Evolutionary conservation across 2,113 vertebrate genomes (phyloP).

Genomic region (Mystacornis crossleyi): DNA sequence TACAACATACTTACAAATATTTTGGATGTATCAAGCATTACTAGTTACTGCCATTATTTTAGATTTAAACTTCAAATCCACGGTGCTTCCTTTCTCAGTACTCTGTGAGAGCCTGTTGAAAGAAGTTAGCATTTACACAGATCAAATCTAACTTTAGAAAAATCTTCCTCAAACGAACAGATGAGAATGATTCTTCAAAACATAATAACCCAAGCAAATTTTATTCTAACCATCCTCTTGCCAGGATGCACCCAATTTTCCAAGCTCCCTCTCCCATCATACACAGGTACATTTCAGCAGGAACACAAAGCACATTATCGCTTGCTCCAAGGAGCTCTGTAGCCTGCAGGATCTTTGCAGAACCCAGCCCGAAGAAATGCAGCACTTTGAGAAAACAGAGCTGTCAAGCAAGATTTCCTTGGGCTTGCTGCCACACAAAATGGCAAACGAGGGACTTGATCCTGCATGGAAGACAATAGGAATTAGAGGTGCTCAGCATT

Average conservation of each 20-base stretch:
- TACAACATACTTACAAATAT: not conserved
- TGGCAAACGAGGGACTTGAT: conserved; percentile 50
- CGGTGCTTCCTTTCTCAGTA: not conserved
- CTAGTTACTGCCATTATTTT: not conserved
- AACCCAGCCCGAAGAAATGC: conserved; percentile 21
- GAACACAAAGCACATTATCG: not conserved
- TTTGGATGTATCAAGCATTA: not conserved
- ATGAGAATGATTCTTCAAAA: not conserved
- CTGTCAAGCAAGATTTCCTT: conserved; percentile 53
- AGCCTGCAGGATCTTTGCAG: conserved; percentile 25
- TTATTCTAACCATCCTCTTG: not conserved
- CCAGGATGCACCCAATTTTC: not conserved
- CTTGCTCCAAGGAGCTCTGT: conserved; percentile 11
- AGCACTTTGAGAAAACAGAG: conserved; percentile 40
- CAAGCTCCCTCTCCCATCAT: not conserved
- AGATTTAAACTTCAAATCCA: conserved; percentile 10
- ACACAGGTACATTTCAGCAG: not conserved
- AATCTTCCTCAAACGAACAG: not conserved
- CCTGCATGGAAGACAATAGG: conserved; percentile 5
- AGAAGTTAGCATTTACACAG: conserved; percentile 57
- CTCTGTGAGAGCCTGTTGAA: not conserved
- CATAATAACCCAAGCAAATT: not conserved
- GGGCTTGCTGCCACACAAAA: conserved; percentile 55
- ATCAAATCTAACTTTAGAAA: conserved; percentile 44
- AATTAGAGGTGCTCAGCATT: not conserved